Conservation (phyloP, 2,888 invertebrate species). For the Lampropteryx suffumata region DNA sequence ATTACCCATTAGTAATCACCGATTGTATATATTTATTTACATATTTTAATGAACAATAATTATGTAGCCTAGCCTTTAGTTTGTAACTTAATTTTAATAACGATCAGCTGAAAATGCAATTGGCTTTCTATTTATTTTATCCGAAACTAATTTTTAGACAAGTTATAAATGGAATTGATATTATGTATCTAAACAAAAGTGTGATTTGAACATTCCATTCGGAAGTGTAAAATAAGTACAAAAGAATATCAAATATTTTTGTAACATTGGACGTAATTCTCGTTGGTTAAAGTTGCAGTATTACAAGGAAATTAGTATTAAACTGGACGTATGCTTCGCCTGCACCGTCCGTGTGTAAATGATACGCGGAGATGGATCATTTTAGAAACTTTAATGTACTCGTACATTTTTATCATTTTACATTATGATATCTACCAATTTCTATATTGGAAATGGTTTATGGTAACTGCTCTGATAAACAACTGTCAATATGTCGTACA, state of each 20-base stretch:
- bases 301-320: slow-evolving; percentile 71
- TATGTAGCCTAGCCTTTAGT: slow-evolving; percentile 57
- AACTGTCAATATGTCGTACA: slow-evolving; percentile 44
- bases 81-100: slow-evolving; percentile 51
- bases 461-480: slow-evolving; percentile 52
- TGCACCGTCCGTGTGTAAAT: slow-evolving; percentile 40
- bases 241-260: slow-evolving; percentile 78
- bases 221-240: slow-evolving; percentile 80
- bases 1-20: slow-evolving; percentile 20
- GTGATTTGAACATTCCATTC: slow-evolving; percentile 79
- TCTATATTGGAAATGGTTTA: slow-evolving; percentile 59
- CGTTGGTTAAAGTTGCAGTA: slow-evolving; percentile 72
- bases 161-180: slow-evolving; percentile 52
- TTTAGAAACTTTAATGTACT: slow-evolving; percentile 52
- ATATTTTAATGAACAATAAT: slow-evolving; percentile 70
- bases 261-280: slow-evolving; percentile 63
- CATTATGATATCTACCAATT: slow-evolving; percentile 49
- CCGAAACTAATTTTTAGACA: slow-evolving; percentile 52
- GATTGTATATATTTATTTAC: slow-evolving; percentile 28
- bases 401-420: slow-evolving; percentile 68
- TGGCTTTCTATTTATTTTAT: slow-evolving; percentile 71
- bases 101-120: slow-evolving; percentile 52
- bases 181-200: slow-evolving; percentile 60
- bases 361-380: slow-evolving; percentile 40
- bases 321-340: slow-evolving; percentile 38